Conservation (phyloP, 1,140 invertebrate genomes). For the Ceratosolen fusciceps region DNA sequence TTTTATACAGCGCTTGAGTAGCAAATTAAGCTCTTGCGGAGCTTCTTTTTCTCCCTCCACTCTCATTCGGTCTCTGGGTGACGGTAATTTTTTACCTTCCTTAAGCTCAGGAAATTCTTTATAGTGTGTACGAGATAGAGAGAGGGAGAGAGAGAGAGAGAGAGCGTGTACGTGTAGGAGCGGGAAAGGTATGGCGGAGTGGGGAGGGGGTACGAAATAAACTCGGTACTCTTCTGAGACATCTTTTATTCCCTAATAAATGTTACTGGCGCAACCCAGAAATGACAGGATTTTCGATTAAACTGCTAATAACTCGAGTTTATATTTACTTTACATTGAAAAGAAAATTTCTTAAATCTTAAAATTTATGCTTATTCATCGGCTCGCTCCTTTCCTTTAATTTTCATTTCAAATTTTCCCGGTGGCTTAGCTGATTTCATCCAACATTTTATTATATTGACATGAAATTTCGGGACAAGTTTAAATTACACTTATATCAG, state of each 20-base stretch:
- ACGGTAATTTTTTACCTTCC: constrained; percentile 29
- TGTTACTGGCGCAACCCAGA: neutral
- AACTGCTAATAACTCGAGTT: constrained; percentile 7
- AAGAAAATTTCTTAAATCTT: neutral
- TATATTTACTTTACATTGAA: neutral
- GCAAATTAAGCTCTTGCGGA: constrained; percentile 35
- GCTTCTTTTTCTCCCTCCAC: neutral
- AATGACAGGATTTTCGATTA: constrained; percentile 22
- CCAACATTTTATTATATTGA: too few species aligned
- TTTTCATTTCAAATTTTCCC: too few species aligned
- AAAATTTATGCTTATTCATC: neutral
- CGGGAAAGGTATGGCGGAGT: too few species aligned
- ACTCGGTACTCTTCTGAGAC: constrained; percentile 29
- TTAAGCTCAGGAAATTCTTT: constrained; percentile 26
- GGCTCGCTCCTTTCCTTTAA: neutral
- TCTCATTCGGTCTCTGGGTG: neutral
- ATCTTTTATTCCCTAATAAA: constrained; percentile 15
- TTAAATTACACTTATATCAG: too few species aligned
- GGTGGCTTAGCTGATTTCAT: too few species aligned
- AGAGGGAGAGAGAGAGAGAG: neutral
- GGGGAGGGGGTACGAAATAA: too few species aligned
- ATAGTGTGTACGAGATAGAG: too few species aligned
- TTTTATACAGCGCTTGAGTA: constrained; percentile 30
- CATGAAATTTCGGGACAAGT: too few species aligned
- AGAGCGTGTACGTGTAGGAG: too few species aligned